phyloP scores from a whole-genome alignment of 2,113 vertebrate species.

The Ptychochromis oligacanthus region DNA sequence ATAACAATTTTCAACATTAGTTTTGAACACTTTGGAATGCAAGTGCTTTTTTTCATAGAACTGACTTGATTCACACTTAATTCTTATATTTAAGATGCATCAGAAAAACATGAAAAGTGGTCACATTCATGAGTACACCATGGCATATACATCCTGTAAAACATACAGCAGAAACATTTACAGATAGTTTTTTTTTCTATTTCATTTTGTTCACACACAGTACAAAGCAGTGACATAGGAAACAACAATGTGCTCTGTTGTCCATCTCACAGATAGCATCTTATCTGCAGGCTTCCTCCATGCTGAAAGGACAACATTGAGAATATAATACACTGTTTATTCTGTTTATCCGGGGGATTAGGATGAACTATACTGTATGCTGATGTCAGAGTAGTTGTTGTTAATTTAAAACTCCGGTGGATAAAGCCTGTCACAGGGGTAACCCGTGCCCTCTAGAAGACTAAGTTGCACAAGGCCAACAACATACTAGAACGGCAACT shows the following conservation, averaged over 20 bases:
- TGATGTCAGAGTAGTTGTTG: constrained; percentile 19
- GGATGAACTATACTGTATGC: constrained; percentile 11
- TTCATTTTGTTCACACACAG: not conserved
- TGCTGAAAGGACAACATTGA: constrained; percentile 18
- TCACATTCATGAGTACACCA: too few species aligned
- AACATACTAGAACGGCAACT: not conserved
- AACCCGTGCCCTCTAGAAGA: not conserved
- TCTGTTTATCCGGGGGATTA: constrained; percentile 52
- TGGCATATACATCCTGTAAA: too few species aligned
- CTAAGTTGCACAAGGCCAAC: not conserved
- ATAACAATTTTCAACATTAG: not conserved
- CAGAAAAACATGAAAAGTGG: not conserved
- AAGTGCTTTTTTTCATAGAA: not conserved
- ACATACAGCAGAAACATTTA: not conserved
- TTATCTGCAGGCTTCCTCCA: constrained; percentile 57
- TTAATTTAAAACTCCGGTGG: constrained; percentile 10
- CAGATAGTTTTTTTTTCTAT: not conserved
- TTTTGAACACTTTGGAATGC: too few species aligned
- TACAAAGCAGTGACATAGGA: constrained; percentile 33
- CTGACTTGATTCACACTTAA: too few species aligned
- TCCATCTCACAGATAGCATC: constrained; percentile 60
- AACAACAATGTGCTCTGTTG: constrained; percentile 29
- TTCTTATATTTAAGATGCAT: not conserved
- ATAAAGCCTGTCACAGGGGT: not conserved
- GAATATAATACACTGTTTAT: constrained; percentile 25